These are phyloP conservation scores for Actinopyga echinites DNA, from an alignment of 53 echinoderm and acorn worm species.

Conservation along the genomic window DNA sequence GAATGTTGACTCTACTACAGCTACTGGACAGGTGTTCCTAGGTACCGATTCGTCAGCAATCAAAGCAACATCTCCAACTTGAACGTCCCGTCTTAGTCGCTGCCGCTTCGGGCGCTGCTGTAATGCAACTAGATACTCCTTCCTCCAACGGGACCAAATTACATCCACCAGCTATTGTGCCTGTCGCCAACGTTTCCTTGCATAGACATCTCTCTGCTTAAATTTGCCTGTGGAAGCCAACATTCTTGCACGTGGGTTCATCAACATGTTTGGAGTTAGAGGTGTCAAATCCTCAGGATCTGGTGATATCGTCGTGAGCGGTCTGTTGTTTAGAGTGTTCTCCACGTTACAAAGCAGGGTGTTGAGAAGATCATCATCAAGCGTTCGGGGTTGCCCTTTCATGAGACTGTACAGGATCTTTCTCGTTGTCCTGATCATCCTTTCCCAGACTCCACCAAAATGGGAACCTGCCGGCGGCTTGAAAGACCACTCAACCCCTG, in stretches of 20 bases:
- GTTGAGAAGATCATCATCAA: constrained; percentile 30
- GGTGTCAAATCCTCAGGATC: constrained; percentile 15
- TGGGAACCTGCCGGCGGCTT: constrained; percentile 70
- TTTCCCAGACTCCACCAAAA: constrained; percentile 71
- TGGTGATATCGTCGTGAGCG: constrained; percentile 50
- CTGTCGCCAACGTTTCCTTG: constrained; percentile 51
- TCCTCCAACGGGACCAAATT: constrained; percentile 59
- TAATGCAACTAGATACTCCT: constrained; percentile 53
- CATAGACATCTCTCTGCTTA: constrained; percentile 46
- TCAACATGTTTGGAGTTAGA: constrained; percentile 17
- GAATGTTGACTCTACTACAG: constrained; percentile 3
- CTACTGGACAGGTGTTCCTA: constrained; percentile 27
- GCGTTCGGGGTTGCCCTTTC: constrained; percentile 43
- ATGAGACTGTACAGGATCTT: constrained; percentile 65
- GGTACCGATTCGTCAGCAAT: constrained; percentile 43
- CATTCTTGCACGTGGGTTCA: constrained; percentile 6
- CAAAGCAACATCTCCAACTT: constrained; percentile 53
- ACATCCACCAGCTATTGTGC: constrained; percentile 56
- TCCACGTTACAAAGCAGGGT: constrained; percentile 53
- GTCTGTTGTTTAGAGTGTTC: constrained; percentile 58
- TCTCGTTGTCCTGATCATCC: constrained; percentile 55
- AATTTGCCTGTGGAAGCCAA: constrained; percentile 39
- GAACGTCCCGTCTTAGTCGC: constrained; percentile 35
- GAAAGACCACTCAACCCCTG: constrained; percentile 66
- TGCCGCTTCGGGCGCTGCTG: constrained; percentile 54